Percentiles rank a stretch among this genome's conserved stretches.
These are phyloP conservation scores for Andrena bicolor DNA, from an alignment of 2,888 invertebrate species.

Conservation along the genomic window DNA sequence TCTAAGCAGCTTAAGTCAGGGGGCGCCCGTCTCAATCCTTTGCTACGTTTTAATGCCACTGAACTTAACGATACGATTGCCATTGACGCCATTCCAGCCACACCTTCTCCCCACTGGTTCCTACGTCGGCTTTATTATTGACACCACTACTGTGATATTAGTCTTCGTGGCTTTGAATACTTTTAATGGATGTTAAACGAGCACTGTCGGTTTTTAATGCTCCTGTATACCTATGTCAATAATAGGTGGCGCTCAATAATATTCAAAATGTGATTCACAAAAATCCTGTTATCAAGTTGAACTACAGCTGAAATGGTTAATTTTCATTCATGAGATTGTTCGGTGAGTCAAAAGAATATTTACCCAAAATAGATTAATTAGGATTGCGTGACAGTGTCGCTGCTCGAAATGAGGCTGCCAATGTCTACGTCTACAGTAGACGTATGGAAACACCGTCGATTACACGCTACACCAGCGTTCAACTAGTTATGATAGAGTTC, in stretches of 20 bases:
- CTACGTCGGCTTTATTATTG: not conserved
- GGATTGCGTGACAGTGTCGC: not conserved
- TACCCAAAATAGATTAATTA: not conserved
- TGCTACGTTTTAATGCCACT: constrained; percentile 38
- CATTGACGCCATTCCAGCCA: constrained; percentile 14
- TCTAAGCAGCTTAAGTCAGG: constrained; percentile 67
- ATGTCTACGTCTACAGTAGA: not conserved
- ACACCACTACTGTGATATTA: too few species aligned
- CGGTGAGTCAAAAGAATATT: not conserved
- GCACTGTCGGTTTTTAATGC: too few species aligned
- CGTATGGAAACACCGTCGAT: constrained; percentile 4
- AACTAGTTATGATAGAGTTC: constrained; percentile 28
- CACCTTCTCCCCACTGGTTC: not conserved
- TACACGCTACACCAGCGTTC: not conserved
- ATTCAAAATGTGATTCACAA: too few species aligned
- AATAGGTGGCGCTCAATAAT: too few species aligned
- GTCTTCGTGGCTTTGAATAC: not conserved
- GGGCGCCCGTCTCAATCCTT: constrained; percentile 51
- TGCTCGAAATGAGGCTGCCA: not conserved
- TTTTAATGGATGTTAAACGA: not conserved
- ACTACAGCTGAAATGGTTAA: too few species aligned
- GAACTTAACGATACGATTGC: constrained; percentile 37
- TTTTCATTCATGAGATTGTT: too few species aligned
- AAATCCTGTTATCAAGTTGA: too few species aligned
- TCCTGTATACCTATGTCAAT: too few species aligned